Conservation (phyloP, 1,140 invertebrate species). For the Helicoverpa armigera region DNA sequence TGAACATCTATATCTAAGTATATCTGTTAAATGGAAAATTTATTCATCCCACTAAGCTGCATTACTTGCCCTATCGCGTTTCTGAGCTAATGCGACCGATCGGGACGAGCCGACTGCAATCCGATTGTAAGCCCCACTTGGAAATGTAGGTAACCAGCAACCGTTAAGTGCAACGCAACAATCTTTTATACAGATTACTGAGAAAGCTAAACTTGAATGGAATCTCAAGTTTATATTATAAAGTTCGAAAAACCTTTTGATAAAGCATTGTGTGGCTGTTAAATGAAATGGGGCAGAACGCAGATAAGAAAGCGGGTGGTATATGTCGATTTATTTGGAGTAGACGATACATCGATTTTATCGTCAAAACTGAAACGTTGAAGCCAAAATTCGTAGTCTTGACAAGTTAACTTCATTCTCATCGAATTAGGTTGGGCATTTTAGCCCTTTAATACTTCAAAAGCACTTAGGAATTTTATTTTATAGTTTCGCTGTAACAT, state of each 20-base stretch:
- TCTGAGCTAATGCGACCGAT: conserved; percentile 6
- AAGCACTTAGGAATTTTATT: too few relatives aligned
- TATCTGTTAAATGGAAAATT: not conserved
- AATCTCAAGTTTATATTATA: conserved; percentile 6
- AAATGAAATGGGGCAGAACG: conserved; percentile 7
- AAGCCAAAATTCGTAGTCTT: too few relatives aligned
- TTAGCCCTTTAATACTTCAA: too few relatives aligned
- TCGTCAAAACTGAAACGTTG: not conserved
- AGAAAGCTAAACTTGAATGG: conserved; percentile 13
- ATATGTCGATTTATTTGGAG: not conserved
- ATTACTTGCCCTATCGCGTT: not conserved
- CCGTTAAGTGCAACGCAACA: conserved; percentile 28
- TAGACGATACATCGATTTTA: not conserved
- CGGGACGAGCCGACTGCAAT: conserved; percentile 48
- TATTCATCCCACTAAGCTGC: not conserved
- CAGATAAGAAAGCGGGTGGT: not conserved
- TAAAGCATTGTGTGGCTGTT: not conserved
- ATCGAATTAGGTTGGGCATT: too few relatives aligned
- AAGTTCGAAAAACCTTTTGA: conserved; percentile 23
- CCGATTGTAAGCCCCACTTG: conserved; percentile 50
- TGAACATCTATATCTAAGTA: not conserved
- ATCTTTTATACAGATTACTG: conserved; percentile 32
- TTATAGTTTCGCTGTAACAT: too few relatives aligned
- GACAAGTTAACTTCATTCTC: too few relatives aligned
- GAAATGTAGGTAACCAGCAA: not conserved